Evolutionary conservation across 1,140 invertebrate genomes (phyloP), one percentile per base, ranked within the genome.

Genomic region (Heliothis subflexa): DNA sequence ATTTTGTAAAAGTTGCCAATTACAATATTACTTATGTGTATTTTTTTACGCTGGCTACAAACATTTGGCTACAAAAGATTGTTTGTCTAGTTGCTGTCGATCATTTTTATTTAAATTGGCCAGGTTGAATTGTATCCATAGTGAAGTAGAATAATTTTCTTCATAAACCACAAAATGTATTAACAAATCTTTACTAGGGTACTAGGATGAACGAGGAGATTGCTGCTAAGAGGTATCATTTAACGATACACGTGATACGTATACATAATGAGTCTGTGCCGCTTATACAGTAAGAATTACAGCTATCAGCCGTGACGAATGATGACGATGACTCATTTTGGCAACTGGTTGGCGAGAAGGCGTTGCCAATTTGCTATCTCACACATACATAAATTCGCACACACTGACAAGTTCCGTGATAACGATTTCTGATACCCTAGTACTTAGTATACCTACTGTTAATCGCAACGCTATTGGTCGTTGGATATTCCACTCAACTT

Each of bases 261-360:
- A 25, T 59, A 59, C 55, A 59, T 74, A 74, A 74, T 61, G 45
- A 21, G 18, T 74, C 54, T n/a, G 33, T 21, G 47, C 13, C 18
- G 21, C 52, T 77, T 66, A 77, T 77, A 68, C 68, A 77, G 61
- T 14, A 13, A 25, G 47, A 62, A n/a, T 40, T 55, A 72, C 47
- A 47, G 61, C 16, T 78, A 62, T 62, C 55, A 57, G 40, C 55
- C 21, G 33, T 59, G 21, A 12, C 45, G 47, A 75, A 68, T 76
- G 75, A 73, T 66, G 77, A 66, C 57, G 73, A 83, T 89, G 85
- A 91, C 74, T 89, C 86, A 86, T 91, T 91, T 91, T 93, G 86
- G 88, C 89, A 89, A 88, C 86, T 81, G 85, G 84, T 88, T 84
- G 83, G 83, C 83, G 79, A 85, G 84, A 79, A 84, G 91, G 91